Evolutionary conservation across 2,797 vertebrate species (phyloP).

Genomic region (Acanthurus leucopareius): DNA sequence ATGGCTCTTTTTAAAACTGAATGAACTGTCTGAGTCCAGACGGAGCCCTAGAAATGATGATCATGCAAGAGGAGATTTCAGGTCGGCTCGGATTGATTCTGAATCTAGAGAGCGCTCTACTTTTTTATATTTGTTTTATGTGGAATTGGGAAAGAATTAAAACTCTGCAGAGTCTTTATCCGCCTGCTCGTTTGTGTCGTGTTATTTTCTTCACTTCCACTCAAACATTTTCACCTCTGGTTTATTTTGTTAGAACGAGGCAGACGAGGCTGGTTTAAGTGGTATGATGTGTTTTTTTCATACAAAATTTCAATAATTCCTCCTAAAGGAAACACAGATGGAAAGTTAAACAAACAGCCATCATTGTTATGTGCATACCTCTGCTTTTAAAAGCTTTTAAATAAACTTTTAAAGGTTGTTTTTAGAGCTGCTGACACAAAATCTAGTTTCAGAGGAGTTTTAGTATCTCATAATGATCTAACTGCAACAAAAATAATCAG

Average conservation of each 20-base stretch:
- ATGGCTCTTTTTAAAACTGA: conserved; percentile 72
- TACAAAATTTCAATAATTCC: no score
- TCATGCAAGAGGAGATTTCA: conserved; percentile 23
- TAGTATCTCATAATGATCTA: no score
- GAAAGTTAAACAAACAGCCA: no score
- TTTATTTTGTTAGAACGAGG: background rate
- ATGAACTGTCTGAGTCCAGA: conserved; percentile 34
- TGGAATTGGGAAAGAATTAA: conserved; percentile 80
- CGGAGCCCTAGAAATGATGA: conserved; percentile 7
- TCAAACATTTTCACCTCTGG: background rate
- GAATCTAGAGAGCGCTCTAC: conserved; percentile 67
- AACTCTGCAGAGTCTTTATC: conserved; percentile 72
- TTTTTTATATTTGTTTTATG: conserved; percentile 86
- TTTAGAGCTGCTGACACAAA: background rate
- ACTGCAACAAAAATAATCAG: background rate
- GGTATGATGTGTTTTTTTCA: no score
- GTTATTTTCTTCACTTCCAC: conserved; percentile 5
- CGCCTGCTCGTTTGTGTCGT: conserved; percentile 19
- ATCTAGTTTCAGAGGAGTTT: background rate
- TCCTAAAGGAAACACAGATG: no score
- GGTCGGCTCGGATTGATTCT: conserved; percentile 42
- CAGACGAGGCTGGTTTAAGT: no score
- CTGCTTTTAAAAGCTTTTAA: no score
- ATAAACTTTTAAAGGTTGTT: no score
- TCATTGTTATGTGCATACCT: no score